Percentiles rank a stretch among this genome's conserved stretches.
These are phyloP conservation scores for Allobates femoralis DNA, from an alignment of 2,797 vertebrate genomes.

Conservation along the genomic window DNA sequence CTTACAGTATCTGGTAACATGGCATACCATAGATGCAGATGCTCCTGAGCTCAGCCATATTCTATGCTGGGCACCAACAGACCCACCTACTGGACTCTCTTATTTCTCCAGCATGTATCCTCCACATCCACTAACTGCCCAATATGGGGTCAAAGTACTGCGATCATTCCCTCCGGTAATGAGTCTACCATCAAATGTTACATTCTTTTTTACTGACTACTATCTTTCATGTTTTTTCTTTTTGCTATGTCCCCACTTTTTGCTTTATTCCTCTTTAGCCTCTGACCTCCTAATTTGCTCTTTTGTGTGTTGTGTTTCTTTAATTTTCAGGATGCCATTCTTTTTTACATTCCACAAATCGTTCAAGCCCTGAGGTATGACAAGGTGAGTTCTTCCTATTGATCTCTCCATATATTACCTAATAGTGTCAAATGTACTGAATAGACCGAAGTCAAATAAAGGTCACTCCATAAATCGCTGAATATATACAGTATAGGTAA, in stretches of 20 bases:
- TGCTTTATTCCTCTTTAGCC: background rate
- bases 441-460: background rate
- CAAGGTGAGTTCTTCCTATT: conserved; percentile 82
- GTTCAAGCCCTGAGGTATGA: conserved; percentile 96
- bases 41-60: conserved; percentile 96
- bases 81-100: conserved; percentile 94
- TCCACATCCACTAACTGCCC: conserved; percentile 93
- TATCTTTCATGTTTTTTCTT: background rate
- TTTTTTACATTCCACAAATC: conserved; percentile 99
- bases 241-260: background rate
- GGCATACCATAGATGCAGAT: conserved; percentile 97
- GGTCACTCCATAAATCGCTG: too few species aligned
- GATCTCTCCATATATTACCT: background rate
- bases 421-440: background rate
- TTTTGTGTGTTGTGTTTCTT: background rate
- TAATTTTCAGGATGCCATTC: conserved; percentile 88
- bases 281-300: conserved; percentile 25
- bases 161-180: conserved; percentile 94
- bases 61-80: conserved; percentile 92
- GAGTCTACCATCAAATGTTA: conserved; percentile 26
- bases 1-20: conserved; percentile 91
- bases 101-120: conserved; percentile 99
- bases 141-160: conserved; percentile 95
- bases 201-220: background rate
- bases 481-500: background rate